Base-by-base conservation (phyloP, 2,113 vertebrate genomes). In the Gnathonemus echidnorhynchus region DNA sequence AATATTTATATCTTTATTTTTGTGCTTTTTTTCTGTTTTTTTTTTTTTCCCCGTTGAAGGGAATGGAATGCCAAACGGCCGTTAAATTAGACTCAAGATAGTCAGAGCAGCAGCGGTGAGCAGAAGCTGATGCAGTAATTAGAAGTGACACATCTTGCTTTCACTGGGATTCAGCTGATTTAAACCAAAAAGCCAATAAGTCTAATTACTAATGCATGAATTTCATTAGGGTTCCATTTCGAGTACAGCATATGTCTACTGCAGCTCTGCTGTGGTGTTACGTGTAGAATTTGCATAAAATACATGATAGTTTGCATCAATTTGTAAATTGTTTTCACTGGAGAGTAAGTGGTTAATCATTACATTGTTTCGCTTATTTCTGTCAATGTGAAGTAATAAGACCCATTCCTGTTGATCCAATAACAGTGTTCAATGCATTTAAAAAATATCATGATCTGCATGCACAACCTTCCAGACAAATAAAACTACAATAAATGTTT, bases 141-240 rank as follows among this genome's bases (percentile, higher is more conserved):
- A 48, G 83, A 85, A 3, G 45, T 10, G 21, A 85, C 83, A 46
- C 83, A 48, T 45, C 83, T n/a, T 27, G 19, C 39, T 48, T 85
- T 85, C 83, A 48, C 21, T 85, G 45, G 21, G 21, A 85, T 85
- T 42, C 45, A n/a, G 19, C 39, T 85, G 45, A 85, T 85, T 85
- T 85, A 85, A 85, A 85, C 83, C 45, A 42, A 85, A 85, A 85
- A 85, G 83, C 83, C 83, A 45, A 45, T 85, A 48, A 85, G 39
- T 85, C 45, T 85, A 45, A 85, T 85, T 85, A 46, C 83, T 85
- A 85, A 85, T 85, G 83, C 45, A 85, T 85, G 83, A 85, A 85
- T 85, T 85, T 85, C 42, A 85, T 85, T 85, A 85, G 21, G 83
- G 83, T 45, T 46, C 45, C 42, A 24, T 42, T 85, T 85, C 21